Evolutionary conservation across 2,797 vertebrate species (phyloP), one percentile per base, ranked within the genome.

Genomic region (Lepus townsendii): DNA sequence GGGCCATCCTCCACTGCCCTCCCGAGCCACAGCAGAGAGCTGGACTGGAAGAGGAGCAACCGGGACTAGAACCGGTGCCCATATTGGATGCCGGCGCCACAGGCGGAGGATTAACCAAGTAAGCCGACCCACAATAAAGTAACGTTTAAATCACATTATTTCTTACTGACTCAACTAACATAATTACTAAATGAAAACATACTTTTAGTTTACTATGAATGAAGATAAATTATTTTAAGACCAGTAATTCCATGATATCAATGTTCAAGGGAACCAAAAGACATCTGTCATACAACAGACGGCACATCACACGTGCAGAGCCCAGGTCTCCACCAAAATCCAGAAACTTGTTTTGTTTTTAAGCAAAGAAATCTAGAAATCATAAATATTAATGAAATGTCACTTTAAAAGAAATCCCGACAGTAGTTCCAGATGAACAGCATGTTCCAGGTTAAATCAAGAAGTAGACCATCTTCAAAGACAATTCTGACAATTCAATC

Each of bases 161-260:
- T 95, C 88, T 82, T 93, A 54, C 42, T 84, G 72, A 47, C 22
- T 88, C 47, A 83, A 82, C 57, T 91, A 95, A 92, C 35, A 54
- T 47, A 93, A 90, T 82, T 63, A 85, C 24, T 20, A 92, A 91
- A 62, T 71, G 42, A 96, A 96, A 86, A 85, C 54, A 66, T 11
- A 83, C 62, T 79, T 97, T 90, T 66, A 95, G 90, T 97, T 97
- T 97, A 95, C 91, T 80, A 97, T 97, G 96, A 97, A 97, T 96
- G 93, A 96, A 90, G 93, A 96, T 75, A 71, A 96, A 96, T 96
- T 97, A 97, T 97, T 98, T 97, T 96, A 92, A 96, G 94, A 97
- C 95, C 93, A 97, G 96, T 97, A 93, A 97, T 95, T 97, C 87
- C 89, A 89, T 94, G 96, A 94, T 96, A 96, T 95, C 91, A 97